phyloP scores from a whole-genome alignment of 2,113 vertebrate genomes.

The Aythya baeri region DNA sequence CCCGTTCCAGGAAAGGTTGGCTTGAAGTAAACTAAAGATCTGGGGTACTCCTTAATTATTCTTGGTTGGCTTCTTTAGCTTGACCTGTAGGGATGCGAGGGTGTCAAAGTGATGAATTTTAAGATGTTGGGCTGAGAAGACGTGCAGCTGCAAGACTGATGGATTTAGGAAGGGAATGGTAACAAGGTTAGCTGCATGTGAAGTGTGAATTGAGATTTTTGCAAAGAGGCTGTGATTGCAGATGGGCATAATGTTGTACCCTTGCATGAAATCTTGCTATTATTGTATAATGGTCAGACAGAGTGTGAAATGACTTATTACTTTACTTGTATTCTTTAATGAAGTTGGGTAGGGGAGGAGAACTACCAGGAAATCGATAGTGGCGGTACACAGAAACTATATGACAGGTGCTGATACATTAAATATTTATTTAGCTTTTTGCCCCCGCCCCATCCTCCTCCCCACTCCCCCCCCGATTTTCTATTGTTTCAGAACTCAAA shows the following conservation, averaged over 20 bases:
- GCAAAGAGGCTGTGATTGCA: constrained; percentile 89
- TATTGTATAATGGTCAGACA: constrained; percentile 84
- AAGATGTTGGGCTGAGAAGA: constrained; percentile 89
- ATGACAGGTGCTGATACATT: constrained; percentile 76
- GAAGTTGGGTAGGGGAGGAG: constrained; percentile 81
- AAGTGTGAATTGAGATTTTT: constrained; percentile 94
- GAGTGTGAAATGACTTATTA: constrained; percentile 89
- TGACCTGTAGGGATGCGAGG: constrained; percentile 85
- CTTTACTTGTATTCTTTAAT: constrained; percentile 89
- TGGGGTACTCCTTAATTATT: constrained; percentile 88
- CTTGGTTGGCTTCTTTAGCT: constrained; percentile 84
- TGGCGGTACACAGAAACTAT: constrained; percentile 62
- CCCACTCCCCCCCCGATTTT: constrained; percentile 12
- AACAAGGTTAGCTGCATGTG: constrained; percentile 92
- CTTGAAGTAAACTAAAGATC: constrained; percentile 83
- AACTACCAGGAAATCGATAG: constrained; percentile 75
- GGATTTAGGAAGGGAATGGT: constrained; percentile 85
- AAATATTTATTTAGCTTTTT: constrained; percentile 81
- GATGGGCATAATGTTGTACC: constrained; percentile 86
- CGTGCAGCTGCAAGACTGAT: constrained; percentile 85
- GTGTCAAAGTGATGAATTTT: constrained; percentile 93
- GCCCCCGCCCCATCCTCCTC: background rate
- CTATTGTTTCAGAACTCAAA: constrained; percentile 62
- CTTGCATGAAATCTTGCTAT: constrained; percentile 87
- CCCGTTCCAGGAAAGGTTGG: constrained; percentile 65